Evolutionary conservation across 2,113 vertebrate species (phyloP).

Genomic region (Rattus rattus): DNA sequence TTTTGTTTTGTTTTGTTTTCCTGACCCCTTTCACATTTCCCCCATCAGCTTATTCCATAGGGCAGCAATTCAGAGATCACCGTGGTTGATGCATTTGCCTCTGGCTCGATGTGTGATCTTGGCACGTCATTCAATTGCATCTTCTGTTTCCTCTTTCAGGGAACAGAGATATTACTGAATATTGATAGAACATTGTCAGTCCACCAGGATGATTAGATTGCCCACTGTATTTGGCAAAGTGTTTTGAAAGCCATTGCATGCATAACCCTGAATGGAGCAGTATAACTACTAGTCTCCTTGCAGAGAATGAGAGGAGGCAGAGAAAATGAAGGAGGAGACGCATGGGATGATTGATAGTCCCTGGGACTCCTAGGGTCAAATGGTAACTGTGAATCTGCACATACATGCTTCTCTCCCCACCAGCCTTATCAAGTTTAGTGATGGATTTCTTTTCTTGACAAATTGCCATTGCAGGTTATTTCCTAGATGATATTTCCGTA

Average conservation of each 20-base stretch:
- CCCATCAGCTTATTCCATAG: background rate
- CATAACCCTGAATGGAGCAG: background rate
- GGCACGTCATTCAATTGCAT: constrained; percentile 11
- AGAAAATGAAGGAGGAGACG: constrained; percentile 30
- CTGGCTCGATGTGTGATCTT: background rate
- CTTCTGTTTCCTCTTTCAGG: constrained; percentile 23
- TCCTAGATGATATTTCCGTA: constrained; percentile 78
- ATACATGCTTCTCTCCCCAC: constrained; percentile 27
- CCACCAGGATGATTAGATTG: background rate
- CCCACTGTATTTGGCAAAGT: background rate
- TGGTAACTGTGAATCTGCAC: constrained; percentile 62
- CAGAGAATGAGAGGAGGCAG: background rate
- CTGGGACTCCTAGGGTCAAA: constrained; percentile 58
- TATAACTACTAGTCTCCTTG: constrained; percentile 16
- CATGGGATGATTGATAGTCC: constrained; percentile 48
- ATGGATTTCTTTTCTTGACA: constrained; percentile 78
- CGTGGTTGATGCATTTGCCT: background rate
- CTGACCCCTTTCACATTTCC: background rate
- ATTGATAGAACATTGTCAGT: background rate
- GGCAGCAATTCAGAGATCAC: background rate
- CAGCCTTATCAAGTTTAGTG: constrained; percentile 72
- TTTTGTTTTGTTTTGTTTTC: background rate
- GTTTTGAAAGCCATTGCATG: constrained; percentile 33
- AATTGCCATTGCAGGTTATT: constrained; percentile 78
- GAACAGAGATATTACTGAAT: constrained; percentile 7